Base-by-base conservation (phyloP, 2,797 vertebrate species). In the Tokudaia tokunoshimensis region DNA sequence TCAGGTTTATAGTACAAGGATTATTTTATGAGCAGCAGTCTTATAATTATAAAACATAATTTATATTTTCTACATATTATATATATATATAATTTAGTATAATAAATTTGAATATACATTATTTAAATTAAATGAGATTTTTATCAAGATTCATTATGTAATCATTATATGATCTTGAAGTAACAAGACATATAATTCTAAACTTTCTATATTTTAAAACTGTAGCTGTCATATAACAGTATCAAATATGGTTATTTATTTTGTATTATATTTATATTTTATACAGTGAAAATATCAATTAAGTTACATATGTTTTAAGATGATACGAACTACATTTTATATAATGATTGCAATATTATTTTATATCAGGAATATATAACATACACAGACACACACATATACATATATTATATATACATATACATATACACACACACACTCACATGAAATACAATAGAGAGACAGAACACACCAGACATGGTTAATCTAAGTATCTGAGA, bases 201-300 rank as follows among this genome's bases (percentile, higher is more conserved):
- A 94, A 57, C 11, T 78, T 92, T 22, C 6, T 15, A 50, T 89
- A 75, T 50, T 89, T 78, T 78, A 75, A 94, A 95, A 90, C 29
- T 84, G 20, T 17, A 52, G 26, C 63, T 50, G 9, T 3, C 70
- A 94, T 2, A 78, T 31, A 83, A 57, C 26, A 37, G 61, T 37
- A 75, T 75, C 17, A 95, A 90, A 80, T 70, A 24, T 88, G 22
- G 87, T 0, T 63, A 59, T 44, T 84, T 37, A 91, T n/a, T 41
- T 91, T 41, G n/a, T 63, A 84, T 90, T 87, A n/a, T 80, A 17
- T 74, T 87, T 89, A 50, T 76, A 3, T 31, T 47, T 90, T 74
- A 15, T 92, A 83, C 44, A 81, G 20, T 50, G 22, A 65, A 78
- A 63, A 63, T 41, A 70, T n/a, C 9, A 31, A 47, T 91, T 31